A percentile compares a stretch with the other conserved stretches of the same genome.
phyloP scores from a whole-genome alignment of 2,113 vertebrate genomes.

The Pyrgilauda ruficollis region DNA sequence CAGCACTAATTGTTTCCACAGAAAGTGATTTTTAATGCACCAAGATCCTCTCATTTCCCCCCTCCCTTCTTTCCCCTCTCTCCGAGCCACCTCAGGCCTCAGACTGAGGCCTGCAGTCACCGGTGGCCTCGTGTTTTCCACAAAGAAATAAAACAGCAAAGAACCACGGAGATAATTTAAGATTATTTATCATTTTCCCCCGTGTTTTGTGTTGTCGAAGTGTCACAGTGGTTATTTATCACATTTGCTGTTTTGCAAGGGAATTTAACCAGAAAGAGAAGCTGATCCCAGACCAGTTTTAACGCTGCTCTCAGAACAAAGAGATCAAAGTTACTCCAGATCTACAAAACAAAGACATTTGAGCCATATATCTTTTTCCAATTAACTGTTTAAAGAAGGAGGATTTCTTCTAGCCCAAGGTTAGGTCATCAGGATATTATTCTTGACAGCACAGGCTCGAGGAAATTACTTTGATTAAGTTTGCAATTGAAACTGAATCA shows the following conservation, averaged over 20 bases:
- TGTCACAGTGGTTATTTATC: neutral
- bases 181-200: neutral
- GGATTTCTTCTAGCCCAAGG: neutral
- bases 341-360: neutral
- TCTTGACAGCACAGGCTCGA: neutral
- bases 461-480: neutral
- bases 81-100: neutral
- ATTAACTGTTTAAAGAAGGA: neutral
- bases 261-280: neutral
- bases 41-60: conserved; percentile 51
- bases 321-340: neutral
- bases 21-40: conserved; percentile 76
- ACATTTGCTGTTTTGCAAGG: neutral
- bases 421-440: conserved; percentile 12
- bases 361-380: neutral
- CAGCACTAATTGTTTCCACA: conserved; percentile 78
- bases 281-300: neutral
- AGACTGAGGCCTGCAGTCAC: neutral
- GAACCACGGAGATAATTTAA: neutral
- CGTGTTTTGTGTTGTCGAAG: neutral
- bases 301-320: neutral
- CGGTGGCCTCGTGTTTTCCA: neutral
- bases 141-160: neutral
- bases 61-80: neutral
- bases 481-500: neutral